phyloP scores from a whole-genome alignment of 2,888 invertebrate species.

The Rhingia campestris region DNA sequence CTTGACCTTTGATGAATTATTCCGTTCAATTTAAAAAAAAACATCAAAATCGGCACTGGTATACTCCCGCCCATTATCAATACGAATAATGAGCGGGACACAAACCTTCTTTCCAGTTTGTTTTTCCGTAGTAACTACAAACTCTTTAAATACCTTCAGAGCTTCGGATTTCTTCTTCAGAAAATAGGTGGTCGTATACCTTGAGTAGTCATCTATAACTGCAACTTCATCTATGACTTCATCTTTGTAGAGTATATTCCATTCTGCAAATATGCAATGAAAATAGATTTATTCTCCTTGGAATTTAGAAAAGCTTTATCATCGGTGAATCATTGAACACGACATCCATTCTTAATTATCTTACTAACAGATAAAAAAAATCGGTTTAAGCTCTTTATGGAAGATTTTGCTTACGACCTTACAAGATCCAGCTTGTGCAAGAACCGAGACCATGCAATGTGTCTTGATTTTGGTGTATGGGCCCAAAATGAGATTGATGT shows the following conservation, averaged over 20 bases:
- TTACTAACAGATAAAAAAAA: slow-evolving; percentile 48
- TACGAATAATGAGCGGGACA: slow-evolving; percentile 27
- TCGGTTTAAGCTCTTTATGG: slow-evolving; percentile 20
- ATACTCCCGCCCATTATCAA: slow-evolving; percentile 52
- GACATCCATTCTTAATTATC: slow-evolving; percentile 28
- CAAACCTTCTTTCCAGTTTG: slow-evolving; percentile 48
- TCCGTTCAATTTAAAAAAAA: slow-evolving; percentile 54
- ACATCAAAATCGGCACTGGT: slow-evolving; percentile 52
- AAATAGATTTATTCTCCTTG: too few species aligned
- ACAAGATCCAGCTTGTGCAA: too few species aligned
- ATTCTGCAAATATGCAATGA: too few species aligned
- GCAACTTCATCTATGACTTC: slow-evolving; percentile 9
- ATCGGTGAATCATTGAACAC: slow-evolving; percentile 29
- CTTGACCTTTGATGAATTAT: slow-evolving; percentile 69
- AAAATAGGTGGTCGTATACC: slow-evolving; percentile 49
- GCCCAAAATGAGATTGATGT: too few species aligned
- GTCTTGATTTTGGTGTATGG: too few species aligned
- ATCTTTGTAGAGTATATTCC: too few species aligned
- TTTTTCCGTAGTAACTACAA: slow-evolving; percentile 35
- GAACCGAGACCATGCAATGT: too few species aligned
- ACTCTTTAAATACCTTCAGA: slow-evolving; percentile 43
- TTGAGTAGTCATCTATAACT: slow-evolving; percentile 51
- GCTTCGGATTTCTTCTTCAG: slow-evolving; percentile 41
- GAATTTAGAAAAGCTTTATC: slow-evolving; percentile 24
- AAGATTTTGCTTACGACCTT: too few species aligned